phyloP scores from a whole-genome alignment of 2,113 vertebrate species.

The Oophaga pumilio region DNA sequence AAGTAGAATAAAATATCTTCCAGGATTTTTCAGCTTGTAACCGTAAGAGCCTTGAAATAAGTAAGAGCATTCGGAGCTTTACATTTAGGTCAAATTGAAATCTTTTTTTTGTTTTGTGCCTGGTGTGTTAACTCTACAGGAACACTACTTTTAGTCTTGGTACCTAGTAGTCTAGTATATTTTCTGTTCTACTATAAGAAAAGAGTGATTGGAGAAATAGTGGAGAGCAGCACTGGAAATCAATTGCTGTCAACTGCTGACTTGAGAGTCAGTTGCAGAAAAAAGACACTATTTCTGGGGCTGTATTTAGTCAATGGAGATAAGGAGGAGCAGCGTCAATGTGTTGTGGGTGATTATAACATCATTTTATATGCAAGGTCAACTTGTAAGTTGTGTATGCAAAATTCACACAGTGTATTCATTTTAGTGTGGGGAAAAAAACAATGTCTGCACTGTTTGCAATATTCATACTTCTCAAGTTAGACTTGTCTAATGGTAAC shows the following conservation, averaged over 20 bases:
- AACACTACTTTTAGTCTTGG: not conserved
- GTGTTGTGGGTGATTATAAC: not conserved
- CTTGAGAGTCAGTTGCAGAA: not conserved
- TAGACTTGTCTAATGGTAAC: too few relatives aligned
- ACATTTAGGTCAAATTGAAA: conserved; percentile 7
- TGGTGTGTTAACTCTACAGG: not conserved
- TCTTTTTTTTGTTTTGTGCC: not conserved
- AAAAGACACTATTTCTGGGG: not conserved
- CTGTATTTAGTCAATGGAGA: not conserved
- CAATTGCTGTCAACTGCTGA: not conserved
- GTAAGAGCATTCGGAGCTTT: not conserved
- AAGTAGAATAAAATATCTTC: not conserved
- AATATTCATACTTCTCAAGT: not conserved
- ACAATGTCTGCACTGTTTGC: not conserved
- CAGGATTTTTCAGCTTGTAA: not conserved
- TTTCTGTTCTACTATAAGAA: not conserved
- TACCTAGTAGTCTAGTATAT: not conserved
- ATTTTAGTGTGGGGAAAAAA: too few relatives aligned
- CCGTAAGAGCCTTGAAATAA: not conserved
- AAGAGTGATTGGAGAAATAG: not conserved
- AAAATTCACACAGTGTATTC: not conserved
- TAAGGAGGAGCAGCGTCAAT: not conserved
- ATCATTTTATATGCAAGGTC: not conserved
- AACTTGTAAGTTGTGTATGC: not conserved
- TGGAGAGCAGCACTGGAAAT: not conserved